Conservation (phyloP, 1,140 invertebrate species). For the Antheraea pernyi region DNA sequence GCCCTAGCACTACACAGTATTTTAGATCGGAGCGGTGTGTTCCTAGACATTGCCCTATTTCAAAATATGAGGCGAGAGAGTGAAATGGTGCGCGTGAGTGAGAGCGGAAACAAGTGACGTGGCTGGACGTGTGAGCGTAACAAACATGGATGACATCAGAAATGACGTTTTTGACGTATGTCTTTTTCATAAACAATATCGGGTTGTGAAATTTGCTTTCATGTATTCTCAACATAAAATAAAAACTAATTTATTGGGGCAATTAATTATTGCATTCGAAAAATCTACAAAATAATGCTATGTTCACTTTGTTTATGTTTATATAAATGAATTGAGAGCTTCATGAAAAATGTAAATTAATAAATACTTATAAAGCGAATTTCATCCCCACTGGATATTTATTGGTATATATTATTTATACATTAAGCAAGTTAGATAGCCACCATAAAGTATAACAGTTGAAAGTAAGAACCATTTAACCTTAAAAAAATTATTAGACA, state of each 20-base stretch:
- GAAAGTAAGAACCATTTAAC: too few relatives aligned
- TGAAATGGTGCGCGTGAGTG: slow-evolving; percentile 73
- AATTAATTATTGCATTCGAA: not conserved
- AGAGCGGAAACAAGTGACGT: slow-evolving; percentile 75
- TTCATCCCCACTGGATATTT: not conserved
- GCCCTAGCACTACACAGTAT: not conserved
- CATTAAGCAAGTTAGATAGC: not conserved
- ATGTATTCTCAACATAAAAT: not conserved
- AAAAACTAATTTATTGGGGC: not conserved
- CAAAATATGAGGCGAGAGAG: slow-evolving; percentile 64
- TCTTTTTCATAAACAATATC: not conserved
- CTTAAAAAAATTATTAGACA: too few relatives aligned
- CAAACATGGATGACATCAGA: slow-evolving; percentile 47
- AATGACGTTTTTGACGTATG: not conserved
- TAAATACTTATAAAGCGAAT: not conserved
- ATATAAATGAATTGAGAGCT: not conserved
- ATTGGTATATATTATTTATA: not conserved
- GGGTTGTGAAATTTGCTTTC: not conserved
- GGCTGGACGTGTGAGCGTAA: slow-evolving; percentile 60
- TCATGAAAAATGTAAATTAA: not conserved
- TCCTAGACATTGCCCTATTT: slow-evolving; percentile 42
- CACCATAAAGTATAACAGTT: not conserved
- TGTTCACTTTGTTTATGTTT: too few relatives aligned
- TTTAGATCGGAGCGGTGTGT: slow-evolving; percentile 37
- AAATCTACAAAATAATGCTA: too few relatives aligned